phyloP scores from a whole-genome alignment of 2,888 invertebrate genomes.

The Apoda limacodes region DNA sequence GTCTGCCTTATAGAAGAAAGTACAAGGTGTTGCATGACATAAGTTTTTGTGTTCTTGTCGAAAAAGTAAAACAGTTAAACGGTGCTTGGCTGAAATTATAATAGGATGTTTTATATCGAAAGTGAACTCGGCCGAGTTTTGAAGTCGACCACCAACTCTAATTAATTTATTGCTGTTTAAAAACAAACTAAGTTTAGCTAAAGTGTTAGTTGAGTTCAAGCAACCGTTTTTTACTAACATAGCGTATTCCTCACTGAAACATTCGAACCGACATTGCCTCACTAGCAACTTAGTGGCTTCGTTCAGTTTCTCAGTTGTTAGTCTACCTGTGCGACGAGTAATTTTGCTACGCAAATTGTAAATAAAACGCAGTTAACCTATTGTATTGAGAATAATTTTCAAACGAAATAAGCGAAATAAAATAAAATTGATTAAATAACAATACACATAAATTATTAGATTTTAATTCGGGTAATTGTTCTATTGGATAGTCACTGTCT shows the following conservation, averaged over 20 bases:
- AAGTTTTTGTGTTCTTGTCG: constrained; percentile 12
- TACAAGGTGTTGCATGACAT: constrained; percentile 17
- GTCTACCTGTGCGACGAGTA: constrained; percentile 3
- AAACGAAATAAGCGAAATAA: constrained; percentile 9
- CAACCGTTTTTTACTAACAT: constrained; percentile 2
- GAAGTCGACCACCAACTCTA: constrained; percentile 10
- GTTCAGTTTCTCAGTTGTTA: constrained; percentile 9
- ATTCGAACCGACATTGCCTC: constrained; percentile 4
- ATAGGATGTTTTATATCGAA: constrained; percentile 20
- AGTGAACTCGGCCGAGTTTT: constrained; percentile 10
- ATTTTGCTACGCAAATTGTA: constrained; percentile 7
- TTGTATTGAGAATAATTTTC: constrained; percentile 10
- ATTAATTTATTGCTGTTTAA: constrained; percentile 8
- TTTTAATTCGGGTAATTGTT: too few species aligned
- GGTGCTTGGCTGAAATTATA: constrained; percentile 17
- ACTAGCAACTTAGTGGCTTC: constrained; percentile 1
- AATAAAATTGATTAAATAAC: too few species aligned
- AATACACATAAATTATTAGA: too few species aligned
- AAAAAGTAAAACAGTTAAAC: constrained; percentile 16
- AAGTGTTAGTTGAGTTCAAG: constrained; percentile 3
- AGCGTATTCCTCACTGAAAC: constrained; percentile 5
- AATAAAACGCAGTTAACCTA: constrained; percentile 7
- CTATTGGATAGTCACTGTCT: too few species aligned
- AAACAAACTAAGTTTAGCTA: constrained; percentile 6
- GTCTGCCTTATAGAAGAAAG: constrained; percentile 11